Evolutionary conservation across 2,797 vertebrate genomes (phyloP), one percentile per base, ranked within the genome.

Genomic region (Peromyscus nudipes): DNA sequence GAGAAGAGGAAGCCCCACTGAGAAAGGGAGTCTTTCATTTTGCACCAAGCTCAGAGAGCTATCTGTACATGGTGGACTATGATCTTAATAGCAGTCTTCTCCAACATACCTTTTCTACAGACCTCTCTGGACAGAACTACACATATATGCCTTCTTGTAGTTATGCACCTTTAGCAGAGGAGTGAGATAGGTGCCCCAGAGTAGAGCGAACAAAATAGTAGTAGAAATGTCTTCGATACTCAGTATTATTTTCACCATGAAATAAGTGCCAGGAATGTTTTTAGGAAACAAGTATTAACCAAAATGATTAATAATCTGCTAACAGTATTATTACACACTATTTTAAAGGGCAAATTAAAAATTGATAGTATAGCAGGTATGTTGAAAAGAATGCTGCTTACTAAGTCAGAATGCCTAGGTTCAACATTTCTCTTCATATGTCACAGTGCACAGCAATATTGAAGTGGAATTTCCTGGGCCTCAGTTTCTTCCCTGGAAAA

Each of bases 131-230:
- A 29, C 19, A 11, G 13, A 34, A 31, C 6, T 88, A 1, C 1
- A 23, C 2, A 40, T 11, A 69, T 11, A 52, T 4, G 11, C 8
- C 7, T 60, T 69, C 49, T 43, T 52, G 34, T 1, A 76, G 29
- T 19, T 55, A 2, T 2, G 0, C 4, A 21, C 5, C 46, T 67
- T 46, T 25, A 60, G n/a, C 4, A 34, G 2, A 34, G 5, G 2
- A 25, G 2, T 25, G 21, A 27, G 1, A 6, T 40, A 46, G n/a
- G n/a, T 4, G 0, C 16, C 80, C 25, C 27, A 16, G 29, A 89
- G 27, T 25, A 93, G 31, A 55, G 43, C 27, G 40, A 52, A 67
- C 25, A 52, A 82, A 95, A 82, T 52, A 80, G 29, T 21, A 49
- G 69, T 1, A 73, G 14, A 89, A 80, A 11, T 34, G 55, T 67